Evolutionary conservation across 2,888 invertebrate genomes (phyloP).

Genomic region (Bugula neritina): DNA sequence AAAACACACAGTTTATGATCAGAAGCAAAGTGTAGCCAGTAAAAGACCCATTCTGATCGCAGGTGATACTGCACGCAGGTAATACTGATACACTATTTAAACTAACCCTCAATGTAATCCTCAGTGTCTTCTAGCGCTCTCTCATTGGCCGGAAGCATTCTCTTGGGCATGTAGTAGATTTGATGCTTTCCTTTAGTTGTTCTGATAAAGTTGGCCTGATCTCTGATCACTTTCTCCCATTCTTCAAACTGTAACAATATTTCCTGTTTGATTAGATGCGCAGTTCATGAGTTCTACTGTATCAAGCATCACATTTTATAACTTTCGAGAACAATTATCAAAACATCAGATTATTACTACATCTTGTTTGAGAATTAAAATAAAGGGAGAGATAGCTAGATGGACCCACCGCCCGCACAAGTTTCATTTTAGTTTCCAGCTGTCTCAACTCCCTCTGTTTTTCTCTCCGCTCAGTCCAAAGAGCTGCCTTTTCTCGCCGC

Average conservation of each 20-base stretch:
- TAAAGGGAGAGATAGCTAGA: too few species aligned
- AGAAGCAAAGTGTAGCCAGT: too few species aligned
- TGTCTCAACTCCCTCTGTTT: slow-evolving; percentile 82
- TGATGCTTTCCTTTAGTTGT: slow-evolving; percentile 26
- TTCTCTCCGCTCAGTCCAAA: slow-evolving; percentile 77
- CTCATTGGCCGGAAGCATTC: slow-evolving; percentile 19
- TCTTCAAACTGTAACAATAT: slow-evolving; percentile 26
- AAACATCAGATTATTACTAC: too few species aligned
- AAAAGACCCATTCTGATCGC: too few species aligned
- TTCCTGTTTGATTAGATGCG: too few species aligned
- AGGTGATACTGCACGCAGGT: too few species aligned
- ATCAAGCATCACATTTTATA: too few species aligned
- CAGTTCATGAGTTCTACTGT: neutral
- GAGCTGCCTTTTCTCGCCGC: slow-evolving; percentile 71
- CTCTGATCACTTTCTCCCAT: slow-evolving; percentile 19
- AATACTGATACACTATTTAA: too few species aligned
- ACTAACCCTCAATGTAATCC: slow-evolving; percentile 16
- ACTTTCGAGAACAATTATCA: too few species aligned
- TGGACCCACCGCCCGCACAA: slow-evolving; percentile 71
- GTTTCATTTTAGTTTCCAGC: slow-evolving; percentile 80
- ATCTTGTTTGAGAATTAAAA: too few species aligned
- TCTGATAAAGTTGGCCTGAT: slow-evolving; percentile 24
- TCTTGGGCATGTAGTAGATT: slow-evolving; percentile 26
- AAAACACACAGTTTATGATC: too few species aligned
- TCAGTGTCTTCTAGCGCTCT: slow-evolving; percentile 23